A percentile compares a stretch with the other conserved stretches of the same genome.
These are phyloP conservation scores for Acanthornis magna DNA, from an alignment of 2,797 vertebrate genomes.

Conservation along the genomic window DNA sequence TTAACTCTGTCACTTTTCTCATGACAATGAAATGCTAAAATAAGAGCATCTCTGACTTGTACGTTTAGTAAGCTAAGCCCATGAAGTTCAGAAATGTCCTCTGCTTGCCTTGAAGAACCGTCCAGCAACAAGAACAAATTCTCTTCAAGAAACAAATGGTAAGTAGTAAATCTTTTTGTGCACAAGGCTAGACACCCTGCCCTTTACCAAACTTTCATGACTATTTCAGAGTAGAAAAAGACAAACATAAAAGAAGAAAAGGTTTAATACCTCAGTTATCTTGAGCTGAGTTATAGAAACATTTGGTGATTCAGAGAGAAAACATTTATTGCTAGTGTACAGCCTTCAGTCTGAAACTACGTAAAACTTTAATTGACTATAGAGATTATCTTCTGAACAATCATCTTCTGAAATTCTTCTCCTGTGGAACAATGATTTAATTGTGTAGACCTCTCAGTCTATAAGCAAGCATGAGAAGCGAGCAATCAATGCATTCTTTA, in stretches of 20 bases:
- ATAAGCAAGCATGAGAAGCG: background rate
- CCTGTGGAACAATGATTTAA: background rate
- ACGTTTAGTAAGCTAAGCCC: background rate
- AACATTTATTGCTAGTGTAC: background rate
- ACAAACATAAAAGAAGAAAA: background rate
- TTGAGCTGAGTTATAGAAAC: background rate
- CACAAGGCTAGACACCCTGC: background rate
- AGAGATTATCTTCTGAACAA: background rate
- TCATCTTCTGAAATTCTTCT: background rate
- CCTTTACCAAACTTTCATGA: background rate
- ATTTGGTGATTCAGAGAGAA: background rate
- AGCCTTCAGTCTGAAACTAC: background rate
- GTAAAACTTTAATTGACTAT: background rate
- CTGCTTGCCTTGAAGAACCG: background rate
- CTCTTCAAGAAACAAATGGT: background rate
- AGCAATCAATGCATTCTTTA: background rate
- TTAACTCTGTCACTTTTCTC: background rate
- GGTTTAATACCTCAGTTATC: background rate
- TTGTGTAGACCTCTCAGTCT: background rate
- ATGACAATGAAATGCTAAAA: background rate
- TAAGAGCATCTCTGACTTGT: background rate
- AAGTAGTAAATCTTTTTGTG: background rate
- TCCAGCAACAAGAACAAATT: background rate
- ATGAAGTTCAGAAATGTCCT: background rate
- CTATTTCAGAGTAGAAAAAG: background rate